Conservation (phyloP, 1,140 invertebrate genomes). For the Tetramorium alpestre region DNA sequence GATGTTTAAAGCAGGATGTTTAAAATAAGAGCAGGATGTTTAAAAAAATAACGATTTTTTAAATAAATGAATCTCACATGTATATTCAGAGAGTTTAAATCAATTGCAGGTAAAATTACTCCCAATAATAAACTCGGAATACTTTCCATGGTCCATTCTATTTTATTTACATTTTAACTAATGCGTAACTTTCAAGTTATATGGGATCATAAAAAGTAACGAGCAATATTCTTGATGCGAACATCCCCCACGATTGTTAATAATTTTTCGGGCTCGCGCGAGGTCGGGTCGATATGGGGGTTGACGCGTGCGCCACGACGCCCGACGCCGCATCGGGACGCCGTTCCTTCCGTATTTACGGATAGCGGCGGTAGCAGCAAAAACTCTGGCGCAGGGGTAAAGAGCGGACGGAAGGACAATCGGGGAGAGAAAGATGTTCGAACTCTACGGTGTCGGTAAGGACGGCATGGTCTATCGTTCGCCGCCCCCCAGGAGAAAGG, state of each 20-base stretch:
- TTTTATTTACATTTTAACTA: not conserved
- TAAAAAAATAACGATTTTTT: no score
- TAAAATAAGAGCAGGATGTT: no score
- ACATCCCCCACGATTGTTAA: conserved; percentile 5
- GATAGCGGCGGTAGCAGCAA: not conserved
- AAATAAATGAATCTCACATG: no score
- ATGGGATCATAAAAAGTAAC: not conserved
- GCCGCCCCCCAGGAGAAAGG: conserved; percentile 80
- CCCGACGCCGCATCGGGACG: conserved; percentile 26
- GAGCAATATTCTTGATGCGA: not conserved
- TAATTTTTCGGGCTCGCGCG: conserved; percentile 64
- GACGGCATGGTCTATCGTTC: conserved; percentile 82
- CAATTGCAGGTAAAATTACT: no score
- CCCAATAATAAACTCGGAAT: no score
- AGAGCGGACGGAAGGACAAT: not conserved
- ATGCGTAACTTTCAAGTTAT: not conserved
- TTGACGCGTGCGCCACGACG: conserved; percentile 73
- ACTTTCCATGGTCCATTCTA: no score
- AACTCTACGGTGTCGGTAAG: conserved; percentile 80
- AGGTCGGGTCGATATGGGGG: conserved; percentile 77
- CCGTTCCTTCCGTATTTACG: conserved; percentile 67
- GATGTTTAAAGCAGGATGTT: no score
- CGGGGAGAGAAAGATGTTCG: conserved; percentile 77
- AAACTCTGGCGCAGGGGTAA: conserved; percentile 47
- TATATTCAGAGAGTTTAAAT: no score